Conservation (phyloP, 2,888 invertebrate genomes). For the Dolichomitus sp. region DNA sequence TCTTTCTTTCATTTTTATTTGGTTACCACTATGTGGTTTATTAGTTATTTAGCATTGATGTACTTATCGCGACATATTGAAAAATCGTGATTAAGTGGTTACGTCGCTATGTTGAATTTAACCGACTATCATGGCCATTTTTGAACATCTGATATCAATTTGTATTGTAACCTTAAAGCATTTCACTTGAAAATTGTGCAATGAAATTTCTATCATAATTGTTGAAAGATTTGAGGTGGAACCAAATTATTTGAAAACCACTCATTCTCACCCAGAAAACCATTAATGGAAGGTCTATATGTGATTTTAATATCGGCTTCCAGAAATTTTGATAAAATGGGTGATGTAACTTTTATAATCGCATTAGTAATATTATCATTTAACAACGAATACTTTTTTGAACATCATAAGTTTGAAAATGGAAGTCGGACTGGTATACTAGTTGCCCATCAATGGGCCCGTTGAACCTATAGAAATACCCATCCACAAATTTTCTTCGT, state of each 20-base stretch:
- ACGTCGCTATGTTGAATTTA: not conserved
- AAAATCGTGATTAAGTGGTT: not conserved
- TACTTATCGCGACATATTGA: not conserved
- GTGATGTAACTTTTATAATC: no score
- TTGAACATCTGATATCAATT: not conserved
- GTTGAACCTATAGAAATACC: no score
- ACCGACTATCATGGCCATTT: not conserved
- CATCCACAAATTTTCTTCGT: no score
- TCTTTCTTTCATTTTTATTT: slow-evolving; percentile 54
- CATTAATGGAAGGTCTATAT: no score
- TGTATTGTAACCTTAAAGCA: not conserved
- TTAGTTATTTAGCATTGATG: slow-evolving; percentile 16
- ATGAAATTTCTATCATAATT: not conserved
- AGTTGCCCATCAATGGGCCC: no score
- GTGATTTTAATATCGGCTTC: no score
- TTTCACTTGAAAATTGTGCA: not conserved
- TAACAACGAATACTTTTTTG: no score
- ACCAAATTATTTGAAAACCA: not conserved
- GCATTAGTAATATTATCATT: no score
- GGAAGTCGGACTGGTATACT: no score
- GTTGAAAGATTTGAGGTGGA: not conserved
- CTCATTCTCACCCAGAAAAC: no score
- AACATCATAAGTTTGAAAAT: no score
- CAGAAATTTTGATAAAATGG: no score
- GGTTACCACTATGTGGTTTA: slow-evolving; percentile 47